These are phyloP conservation scores for Eidolon dupreanum DNA, from an alignment of 2,797 vertebrate genomes.

Conservation along the genomic window DNA sequence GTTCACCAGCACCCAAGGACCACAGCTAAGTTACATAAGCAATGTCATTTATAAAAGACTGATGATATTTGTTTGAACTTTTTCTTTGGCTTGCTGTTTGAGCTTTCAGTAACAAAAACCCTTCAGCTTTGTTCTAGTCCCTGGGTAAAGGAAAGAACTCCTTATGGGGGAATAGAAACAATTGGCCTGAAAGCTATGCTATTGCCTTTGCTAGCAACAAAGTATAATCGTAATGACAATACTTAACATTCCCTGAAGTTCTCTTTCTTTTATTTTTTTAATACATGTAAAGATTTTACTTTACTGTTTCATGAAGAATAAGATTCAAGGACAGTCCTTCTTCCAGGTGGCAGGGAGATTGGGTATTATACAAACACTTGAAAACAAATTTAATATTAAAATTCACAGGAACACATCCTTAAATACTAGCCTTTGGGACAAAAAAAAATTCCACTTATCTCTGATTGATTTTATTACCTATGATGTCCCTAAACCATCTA, in stretches of 20 bases:
- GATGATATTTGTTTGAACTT: constrained; percentile 53
- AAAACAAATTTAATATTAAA: constrained; percentile 67
- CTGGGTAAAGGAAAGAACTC: constrained; percentile 12
- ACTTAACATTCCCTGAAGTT: neutral
- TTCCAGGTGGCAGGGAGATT: constrained; percentile 43
- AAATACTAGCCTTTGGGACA: constrained; percentile 17
- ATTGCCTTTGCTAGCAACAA: constrained; percentile 34
- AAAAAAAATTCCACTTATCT: constrained; percentile 45
- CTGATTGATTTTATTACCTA: constrained; percentile 66
- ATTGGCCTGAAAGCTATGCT: constrained; percentile 11
- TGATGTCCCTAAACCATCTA: constrained; percentile 54
- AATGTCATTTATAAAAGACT: constrained; percentile 57
- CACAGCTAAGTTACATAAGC: constrained; percentile 54
- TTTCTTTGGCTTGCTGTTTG: constrained; percentile 41
- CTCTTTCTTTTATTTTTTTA: neutral
- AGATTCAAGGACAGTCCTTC: constrained; percentile 53
- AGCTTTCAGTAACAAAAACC: neutral
- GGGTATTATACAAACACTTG: constrained; percentile 49
- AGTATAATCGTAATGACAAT: constrained; percentile 4
- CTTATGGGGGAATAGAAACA: neutral
- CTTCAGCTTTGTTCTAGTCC: constrained; percentile 1
- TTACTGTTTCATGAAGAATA: constrained; percentile 56
- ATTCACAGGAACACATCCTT: constrained; percentile 57
- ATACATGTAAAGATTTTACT: neutral
- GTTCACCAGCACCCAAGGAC: constrained; percentile 5